Base-by-base conservation (phyloP, 2,888 invertebrate species). In the Andrena haemorrhoa region DNA sequence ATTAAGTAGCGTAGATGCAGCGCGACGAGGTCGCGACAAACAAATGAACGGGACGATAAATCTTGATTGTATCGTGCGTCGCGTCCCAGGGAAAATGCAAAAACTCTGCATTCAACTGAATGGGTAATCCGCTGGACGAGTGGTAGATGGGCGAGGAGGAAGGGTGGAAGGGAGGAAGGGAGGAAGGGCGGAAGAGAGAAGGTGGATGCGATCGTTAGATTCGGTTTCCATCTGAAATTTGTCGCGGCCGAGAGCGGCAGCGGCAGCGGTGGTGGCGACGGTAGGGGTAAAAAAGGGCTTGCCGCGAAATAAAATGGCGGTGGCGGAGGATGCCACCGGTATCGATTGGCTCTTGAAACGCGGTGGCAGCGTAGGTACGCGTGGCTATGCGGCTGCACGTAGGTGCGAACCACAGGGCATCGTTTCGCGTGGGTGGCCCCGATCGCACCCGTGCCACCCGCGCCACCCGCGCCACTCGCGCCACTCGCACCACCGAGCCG, bases 231-330 rank as follows among this genome's bases (percentile, higher is more conserved):
- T 31, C 41, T 77, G 70, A 76, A 71, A 77, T 64, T 77, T 71
- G 68, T 23, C 68, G 53, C 12, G 64, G 58, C 12, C 29, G 68
- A 20, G 20, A 58, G 53, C 35, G 20, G 31, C 41, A 26, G 26
- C 0, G 47, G 68, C 10, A 35, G 41, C 53, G 69, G 61, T 10
- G 58, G 26, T 2, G 29, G 51, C 3, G 68, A 63, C 68, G 73
- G 69, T 70, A 29, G 81, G 70, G 70, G 80, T 66, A 74, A 86
- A 86, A 89, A 90, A 89, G 88, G 86, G 87, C 89, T 75, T 61
- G 82, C 81, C 83, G 86, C 83, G 86, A 86, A 90, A 92, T 92
- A 91, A 92, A 92, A 92, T 92, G 92, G 92, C 91, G 90, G 90
- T 86, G 75, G 76, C 82, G 88, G 83, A 75, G 89, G 85, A 89